phyloP scores from a whole-genome alignment of 2,113 vertebrate species.

The Capreolus pygargus region DNA sequence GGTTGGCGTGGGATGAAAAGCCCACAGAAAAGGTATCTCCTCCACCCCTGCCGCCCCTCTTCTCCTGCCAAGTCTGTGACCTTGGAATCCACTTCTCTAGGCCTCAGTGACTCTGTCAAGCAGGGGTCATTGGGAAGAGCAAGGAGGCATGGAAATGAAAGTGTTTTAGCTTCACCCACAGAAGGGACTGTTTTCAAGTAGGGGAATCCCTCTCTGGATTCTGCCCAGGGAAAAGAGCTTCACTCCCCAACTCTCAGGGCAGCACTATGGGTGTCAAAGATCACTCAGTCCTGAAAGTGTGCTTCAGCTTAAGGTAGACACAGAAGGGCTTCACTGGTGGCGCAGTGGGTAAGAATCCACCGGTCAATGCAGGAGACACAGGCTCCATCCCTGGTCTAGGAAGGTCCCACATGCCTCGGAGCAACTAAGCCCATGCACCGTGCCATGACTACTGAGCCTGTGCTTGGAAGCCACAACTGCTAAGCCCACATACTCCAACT shows the following conservation, averaged over 20 bases:
- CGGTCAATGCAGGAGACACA: not conserved
- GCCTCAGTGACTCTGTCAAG: not conserved
- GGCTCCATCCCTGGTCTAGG: not conserved
- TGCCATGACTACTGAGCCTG: not conserved
- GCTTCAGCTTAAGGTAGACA: not conserved
- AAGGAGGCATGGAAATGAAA: not conserved
- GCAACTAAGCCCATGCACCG: not conserved
- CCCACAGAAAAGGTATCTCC: not conserved
- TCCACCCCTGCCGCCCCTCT: not conserved
- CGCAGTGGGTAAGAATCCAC: not conserved
- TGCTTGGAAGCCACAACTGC: too few relatives aligned
- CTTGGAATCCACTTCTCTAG: not conserved
- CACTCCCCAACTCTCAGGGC: not conserved
- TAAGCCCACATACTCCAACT: too few relatives aligned
- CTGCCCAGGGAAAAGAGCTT: not conserved
- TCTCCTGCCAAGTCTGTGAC: not conserved
- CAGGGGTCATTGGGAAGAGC: not conserved
- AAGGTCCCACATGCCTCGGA: not conserved
- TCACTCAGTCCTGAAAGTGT: not conserved
- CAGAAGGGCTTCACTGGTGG: not conserved
- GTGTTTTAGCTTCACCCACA: not conserved
- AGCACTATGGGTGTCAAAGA: not conserved
- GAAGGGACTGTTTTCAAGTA: not conserved
- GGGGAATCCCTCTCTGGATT: not conserved
- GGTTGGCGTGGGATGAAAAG: not conserved